Base-by-base conservation (phyloP, 2,797 vertebrate species). In the Novumbra hubbsi region DNA sequence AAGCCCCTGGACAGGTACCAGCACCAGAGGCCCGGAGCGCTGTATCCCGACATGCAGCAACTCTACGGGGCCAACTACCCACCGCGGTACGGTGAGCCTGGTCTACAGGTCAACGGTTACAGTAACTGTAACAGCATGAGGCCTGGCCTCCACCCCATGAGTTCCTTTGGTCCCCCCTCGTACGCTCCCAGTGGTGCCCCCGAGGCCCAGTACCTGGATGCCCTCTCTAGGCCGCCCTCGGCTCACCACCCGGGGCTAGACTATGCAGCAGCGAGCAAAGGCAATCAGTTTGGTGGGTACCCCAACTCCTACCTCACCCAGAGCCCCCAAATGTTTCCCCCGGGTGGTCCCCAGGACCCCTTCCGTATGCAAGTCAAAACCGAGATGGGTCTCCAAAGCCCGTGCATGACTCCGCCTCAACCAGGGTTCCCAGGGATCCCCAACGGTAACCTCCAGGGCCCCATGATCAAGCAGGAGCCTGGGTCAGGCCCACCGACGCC, bases 1-100 rank as follows among this genome's bases (percentile, higher is more conserved):
- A 98, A 96, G 87, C 93, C 95, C 76, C 68, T 96, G 84, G 95
- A 96, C 76, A 88, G 96, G 30, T 98, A 96, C 75, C 92, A 87
- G 78, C 96, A 95, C 84, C 96, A 96, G 84, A 93, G 87, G 65
- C 95, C 96, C 69, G 55, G 55, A 60, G 87, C 92, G 74, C 87
- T 97, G 77, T 97, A 96, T 88, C 63, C 92, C 64, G 96, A 60
- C 55, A 60, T 60, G n/a, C 55, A 97, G 83, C 96, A 94, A 85
- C 90, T 86, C 74, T 96, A 94, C 80, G 84, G 94, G 71, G 87
- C 95, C 69, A 95, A 93, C 86, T 97, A 96, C 86, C 92, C 95
- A 6, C 85, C 89, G 62, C 88, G 92, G 82, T 97, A 96, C 9
- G 88, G 91, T 80, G 95, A 95, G 86, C 92, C 94, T 83, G 93